A percentile compares a stretch with the other conserved stretches of the same genome.
phyloP scores from a whole-genome alignment of 2,888 invertebrate species.

The Periphyllus acericola region DNA sequence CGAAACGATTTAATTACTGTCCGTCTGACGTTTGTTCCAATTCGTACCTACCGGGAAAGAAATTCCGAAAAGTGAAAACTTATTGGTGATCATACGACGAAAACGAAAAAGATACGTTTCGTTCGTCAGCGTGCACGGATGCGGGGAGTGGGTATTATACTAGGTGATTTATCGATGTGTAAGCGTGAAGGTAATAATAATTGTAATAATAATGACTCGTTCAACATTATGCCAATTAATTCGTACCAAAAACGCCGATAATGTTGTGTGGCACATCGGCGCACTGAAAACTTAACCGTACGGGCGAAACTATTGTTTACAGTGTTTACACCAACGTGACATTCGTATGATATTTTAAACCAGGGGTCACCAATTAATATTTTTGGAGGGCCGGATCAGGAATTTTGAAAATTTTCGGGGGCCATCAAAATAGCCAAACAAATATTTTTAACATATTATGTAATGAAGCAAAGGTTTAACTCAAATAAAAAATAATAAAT shows the following conservation, averaged over 20 bases:
- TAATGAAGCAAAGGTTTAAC: no score
- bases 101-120: not conserved
- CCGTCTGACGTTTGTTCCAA: not conserved
- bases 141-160: no score
- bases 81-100: no score
- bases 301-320: no score
- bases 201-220: no score
- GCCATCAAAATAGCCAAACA: no score
- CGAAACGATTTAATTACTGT: no score
- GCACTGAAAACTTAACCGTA: not conserved
- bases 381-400: no score
- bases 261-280: not conserved
- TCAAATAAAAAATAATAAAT: no score
- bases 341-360: not conserved
- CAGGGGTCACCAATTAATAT: not conserved
- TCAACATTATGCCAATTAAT: constrained; percentile 3
- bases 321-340: no score
- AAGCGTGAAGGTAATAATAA: not conserved
- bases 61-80: not conserved
- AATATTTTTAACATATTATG: no score
- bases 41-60: not conserved
- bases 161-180: constrained; percentile 8
- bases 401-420: no score
- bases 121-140: not conserved
- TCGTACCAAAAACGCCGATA: not conserved